A percentile compares a stretch with the other conserved stretches of the same genome.
These are phyloP conservation scores for Drosophila mettleri DNA, from an alignment of 2,888 invertebrate genomes.

Conservation along the genomic window DNA sequence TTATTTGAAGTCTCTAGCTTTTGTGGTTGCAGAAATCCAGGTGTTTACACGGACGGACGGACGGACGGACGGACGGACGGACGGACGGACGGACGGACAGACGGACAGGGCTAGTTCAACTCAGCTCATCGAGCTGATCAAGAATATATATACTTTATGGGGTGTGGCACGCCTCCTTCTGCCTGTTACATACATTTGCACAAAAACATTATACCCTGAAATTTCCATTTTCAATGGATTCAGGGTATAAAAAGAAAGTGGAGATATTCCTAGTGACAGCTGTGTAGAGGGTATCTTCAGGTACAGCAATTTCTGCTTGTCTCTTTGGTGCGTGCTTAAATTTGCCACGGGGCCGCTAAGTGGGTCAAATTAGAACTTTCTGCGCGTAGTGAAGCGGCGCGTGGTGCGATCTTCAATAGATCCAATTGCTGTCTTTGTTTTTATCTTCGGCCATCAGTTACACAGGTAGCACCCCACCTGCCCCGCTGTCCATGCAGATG, in stretches of 20 bases:
- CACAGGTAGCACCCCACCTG: background rate
- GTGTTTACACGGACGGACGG: no score
- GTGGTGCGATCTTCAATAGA: conserved; percentile 16
- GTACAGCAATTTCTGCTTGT: background rate
- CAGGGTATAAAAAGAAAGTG: background rate
- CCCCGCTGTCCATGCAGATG: background rate
- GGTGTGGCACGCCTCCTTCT: no score
- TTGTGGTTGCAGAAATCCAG: no score
- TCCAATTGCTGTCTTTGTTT: conserved; percentile 1
- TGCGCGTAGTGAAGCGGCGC: conserved; percentile 36
- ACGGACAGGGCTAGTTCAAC: no score
- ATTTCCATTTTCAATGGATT: no score
- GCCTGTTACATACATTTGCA: no score
- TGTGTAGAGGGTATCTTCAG: background rate
- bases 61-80: no score
- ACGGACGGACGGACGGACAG: no score
- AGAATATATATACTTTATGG: no score
- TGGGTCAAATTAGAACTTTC: conserved; percentile 62
- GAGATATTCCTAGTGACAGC: background rate
- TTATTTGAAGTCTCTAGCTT: no score
- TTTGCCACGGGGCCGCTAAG: conserved; percentile 29
- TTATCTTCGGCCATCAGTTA: conserved; percentile 12
- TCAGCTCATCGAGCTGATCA: no score
- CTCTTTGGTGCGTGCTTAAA: conserved; percentile 24
- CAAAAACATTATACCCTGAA: no score